Conservation (phyloP, 2,797 vertebrate genomes). For the Periophthalmus magnuspinnatus region DNA sequence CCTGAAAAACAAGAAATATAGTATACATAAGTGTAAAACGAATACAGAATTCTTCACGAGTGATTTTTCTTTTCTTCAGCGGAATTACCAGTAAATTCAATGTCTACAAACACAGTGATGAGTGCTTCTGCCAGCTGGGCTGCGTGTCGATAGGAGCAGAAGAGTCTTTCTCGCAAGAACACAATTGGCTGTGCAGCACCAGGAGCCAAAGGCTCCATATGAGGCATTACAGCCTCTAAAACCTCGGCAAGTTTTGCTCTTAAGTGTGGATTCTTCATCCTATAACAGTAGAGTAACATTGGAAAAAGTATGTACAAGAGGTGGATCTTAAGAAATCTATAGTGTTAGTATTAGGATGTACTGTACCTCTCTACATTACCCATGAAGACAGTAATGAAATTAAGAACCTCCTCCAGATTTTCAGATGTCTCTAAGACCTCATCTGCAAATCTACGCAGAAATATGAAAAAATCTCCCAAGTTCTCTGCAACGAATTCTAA, state of each 20-base stretch:
- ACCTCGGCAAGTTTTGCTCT: constrained; percentile 96
- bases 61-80: not conserved
- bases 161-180: constrained; percentile 91
- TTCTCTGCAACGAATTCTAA: constrained; percentile 98
- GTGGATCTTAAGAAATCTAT: not conserved
- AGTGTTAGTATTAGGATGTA: not conserved
- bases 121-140: constrained; percentile 91
- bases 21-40: not conserved
- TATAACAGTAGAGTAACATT: constrained; percentile 40
- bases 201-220: constrained; percentile 84
- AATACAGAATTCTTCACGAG: not conserved
- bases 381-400: constrained; percentile 95
- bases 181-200: constrained; percentile 83
- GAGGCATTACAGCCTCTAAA: constrained; percentile 97
- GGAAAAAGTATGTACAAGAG: not conserved
- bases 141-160: constrained; percentile 87
- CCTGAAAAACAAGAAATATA: constrained; percentile 68
- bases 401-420: constrained; percentile 89
- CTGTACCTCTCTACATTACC: constrained; percentile 91
- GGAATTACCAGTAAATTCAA: constrained; percentile 92
- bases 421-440: constrained; percentile 91
- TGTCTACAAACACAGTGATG: constrained; percentile 97
- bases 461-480: constrained; percentile 96
- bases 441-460: constrained; percentile 93
- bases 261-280: constrained; percentile 98